Percentiles rank a stretch among this genome's conserved stretches.
These are phyloP conservation scores for Nothoprocta pentlandii DNA, from an alignment of 2,113 vertebrate genomes.

Conservation along the genomic window DNA sequence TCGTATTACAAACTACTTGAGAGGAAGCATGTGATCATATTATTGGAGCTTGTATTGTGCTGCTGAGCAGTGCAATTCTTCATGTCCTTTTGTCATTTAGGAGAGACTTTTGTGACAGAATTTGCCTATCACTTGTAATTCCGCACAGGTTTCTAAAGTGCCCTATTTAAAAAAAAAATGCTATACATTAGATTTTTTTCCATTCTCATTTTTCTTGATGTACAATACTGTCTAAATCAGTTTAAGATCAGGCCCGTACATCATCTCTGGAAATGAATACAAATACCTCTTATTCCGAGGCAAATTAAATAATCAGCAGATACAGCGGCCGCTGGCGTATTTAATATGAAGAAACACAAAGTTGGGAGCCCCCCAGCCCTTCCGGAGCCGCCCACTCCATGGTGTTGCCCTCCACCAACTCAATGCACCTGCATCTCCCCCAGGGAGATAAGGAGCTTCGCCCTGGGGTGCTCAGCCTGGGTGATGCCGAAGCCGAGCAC, in stretches of 20 bases:
- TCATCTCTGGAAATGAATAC: conserved; percentile 69
- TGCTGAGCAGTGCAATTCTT: conserved; percentile 53
- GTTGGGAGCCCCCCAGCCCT: neutral
- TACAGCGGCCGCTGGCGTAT: neutral
- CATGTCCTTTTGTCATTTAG: conserved; percentile 61
- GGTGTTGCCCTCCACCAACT: fast-evolving
- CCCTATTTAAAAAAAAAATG: conserved; percentile 19
- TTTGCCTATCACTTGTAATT: conserved; percentile 61
- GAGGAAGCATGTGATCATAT: conserved; percentile 16
- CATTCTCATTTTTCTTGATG: conserved; percentile 70
- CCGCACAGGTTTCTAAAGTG: conserved; percentile 33
- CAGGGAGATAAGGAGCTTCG: too few relatives aligned
- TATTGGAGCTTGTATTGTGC: conserved; percentile 51
- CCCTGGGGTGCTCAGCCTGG: neutral
- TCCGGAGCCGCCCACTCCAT: neutral
- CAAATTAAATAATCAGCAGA: conserved; percentile 65
- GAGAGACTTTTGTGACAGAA: conserved; percentile 65
- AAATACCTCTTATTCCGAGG: conserved; percentile 66
- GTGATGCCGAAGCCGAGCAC: fast-evolving
- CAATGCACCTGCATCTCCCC: neutral
- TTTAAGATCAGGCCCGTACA: conserved; percentile 64
- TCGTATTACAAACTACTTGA: neutral
- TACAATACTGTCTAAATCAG: conserved; percentile 63
- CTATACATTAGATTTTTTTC: conserved; percentile 39
- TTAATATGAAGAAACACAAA: neutral